A percentile compares a stretch with the other conserved stretches of the same genome.
Evolutionary conservation across 2,797 vertebrate genomes (phyloP).

Genomic region (Periparus ater): DNA sequence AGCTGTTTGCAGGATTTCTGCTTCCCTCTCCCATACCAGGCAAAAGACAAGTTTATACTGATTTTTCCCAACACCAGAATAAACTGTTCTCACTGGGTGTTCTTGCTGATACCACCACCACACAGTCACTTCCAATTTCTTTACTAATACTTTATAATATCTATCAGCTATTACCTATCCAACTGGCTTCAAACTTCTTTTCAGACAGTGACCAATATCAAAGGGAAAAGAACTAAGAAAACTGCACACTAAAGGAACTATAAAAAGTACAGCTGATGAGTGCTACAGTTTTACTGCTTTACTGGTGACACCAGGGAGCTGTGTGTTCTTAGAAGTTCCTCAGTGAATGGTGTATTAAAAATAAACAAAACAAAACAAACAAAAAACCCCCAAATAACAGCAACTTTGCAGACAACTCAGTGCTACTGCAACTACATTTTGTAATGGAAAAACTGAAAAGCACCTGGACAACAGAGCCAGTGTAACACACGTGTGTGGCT

Average conservation of each 20-base stretch:
- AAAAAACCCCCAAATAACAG: neutral
- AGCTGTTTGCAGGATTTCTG: neutral
- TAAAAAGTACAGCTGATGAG: neutral
- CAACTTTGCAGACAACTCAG: neutral
- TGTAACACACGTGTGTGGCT: neutral
- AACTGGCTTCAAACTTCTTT: neutral
- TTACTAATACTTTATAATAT: neutral
- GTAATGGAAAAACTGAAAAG: neutral
- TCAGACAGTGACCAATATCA: neutral
- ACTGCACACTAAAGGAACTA: neutral
- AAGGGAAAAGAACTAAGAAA: neutral
- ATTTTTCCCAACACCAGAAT: neutral
- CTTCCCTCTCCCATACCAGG: neutral
- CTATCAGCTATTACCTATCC: neutral
- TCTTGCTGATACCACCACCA: neutral
- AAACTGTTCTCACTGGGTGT: neutral
- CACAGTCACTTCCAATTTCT: rapidly evolving
- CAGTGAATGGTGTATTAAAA: neutral
- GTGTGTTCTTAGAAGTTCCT: neutral
- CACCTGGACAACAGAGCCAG: neutral
- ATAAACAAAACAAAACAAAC: too few relatives aligned
- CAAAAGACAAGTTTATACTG: neutral
- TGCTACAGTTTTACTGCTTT: neutral
- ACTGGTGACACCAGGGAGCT: neutral
- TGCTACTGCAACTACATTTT: neutral